Evolutionary conservation across 1,140 invertebrate species (phyloP).

Genomic region (Trissolcus basalis): DNA sequence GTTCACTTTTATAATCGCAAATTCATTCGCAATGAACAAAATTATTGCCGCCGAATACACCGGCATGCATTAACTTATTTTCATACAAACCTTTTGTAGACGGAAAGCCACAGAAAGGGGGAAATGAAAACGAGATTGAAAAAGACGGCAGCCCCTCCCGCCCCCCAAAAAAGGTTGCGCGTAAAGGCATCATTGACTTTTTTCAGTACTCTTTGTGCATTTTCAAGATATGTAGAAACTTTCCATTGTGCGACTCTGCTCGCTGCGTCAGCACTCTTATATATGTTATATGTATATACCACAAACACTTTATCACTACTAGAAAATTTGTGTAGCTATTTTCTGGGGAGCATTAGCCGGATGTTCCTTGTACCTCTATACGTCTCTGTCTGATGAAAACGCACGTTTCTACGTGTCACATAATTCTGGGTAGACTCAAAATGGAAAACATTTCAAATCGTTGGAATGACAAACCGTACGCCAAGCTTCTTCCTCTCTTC

Average conservation of each 20-base stretch:
- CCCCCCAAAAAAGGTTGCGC: slow-evolving; percentile 21
- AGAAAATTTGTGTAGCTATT: slow-evolving; percentile 62
- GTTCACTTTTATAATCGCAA: slow-evolving; percentile 25
- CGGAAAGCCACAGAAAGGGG: slow-evolving; percentile 12
- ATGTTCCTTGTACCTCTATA: slow-evolving; percentile 56
- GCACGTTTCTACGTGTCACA: slow-evolving; percentile 56
- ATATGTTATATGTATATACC: slow-evolving; percentile 13
- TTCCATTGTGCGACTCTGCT: slow-evolving; percentile 44
- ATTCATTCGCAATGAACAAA: slow-evolving; percentile 19
- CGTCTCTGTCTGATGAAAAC: slow-evolving; percentile 60
- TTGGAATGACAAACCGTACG: slow-evolving; percentile 37
- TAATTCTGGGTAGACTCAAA: slow-evolving; percentile 51
- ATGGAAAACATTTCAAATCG: slow-evolving; percentile 54
- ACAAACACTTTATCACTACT: slow-evolving; percentile 60
- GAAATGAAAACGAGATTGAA: background rate
- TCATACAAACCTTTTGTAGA: slow-evolving; percentile 32
- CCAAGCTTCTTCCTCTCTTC: slow-evolving; percentile 6
- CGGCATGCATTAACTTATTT: slow-evolving; percentile 36
- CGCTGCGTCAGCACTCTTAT: slow-evolving; percentile 35
- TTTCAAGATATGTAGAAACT: slow-evolving; percentile 55
- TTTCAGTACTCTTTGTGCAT: slow-evolving; percentile 47
- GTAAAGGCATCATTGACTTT: slow-evolving; percentile 49
- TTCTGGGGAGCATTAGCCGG: slow-evolving; percentile 59
- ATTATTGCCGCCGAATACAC: slow-evolving; percentile 25
- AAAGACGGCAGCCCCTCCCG: background rate